A percentile compares a stretch with the other conserved stretches of the same genome.
phyloP scores from a whole-genome alignment of 2,888 invertebrate species.

The Harmothoe impar region DNA sequence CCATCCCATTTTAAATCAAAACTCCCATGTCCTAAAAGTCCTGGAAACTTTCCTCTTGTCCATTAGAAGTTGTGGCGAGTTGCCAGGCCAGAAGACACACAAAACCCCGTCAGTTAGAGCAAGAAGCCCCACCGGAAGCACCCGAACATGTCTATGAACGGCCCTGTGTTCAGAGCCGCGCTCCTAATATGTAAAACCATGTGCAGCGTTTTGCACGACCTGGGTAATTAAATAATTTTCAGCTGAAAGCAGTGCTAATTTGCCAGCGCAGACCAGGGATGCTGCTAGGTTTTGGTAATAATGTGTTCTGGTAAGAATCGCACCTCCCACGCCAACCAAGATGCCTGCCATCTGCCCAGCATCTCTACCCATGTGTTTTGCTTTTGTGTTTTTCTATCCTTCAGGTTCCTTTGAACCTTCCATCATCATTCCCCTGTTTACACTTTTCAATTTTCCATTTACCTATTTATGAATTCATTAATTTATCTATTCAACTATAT shows the following conservation, averaged over 20 bases:
- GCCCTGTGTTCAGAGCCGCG: background rate
- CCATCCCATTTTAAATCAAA: background rate
- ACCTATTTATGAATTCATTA: too few relatives aligned
- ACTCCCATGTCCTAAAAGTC: background rate
- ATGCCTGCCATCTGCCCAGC: background rate
- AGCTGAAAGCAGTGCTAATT: conserved; percentile 53
- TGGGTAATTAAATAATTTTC: conserved; percentile 32
- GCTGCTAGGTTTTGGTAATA: background rate
- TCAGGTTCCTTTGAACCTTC: too few relatives aligned
- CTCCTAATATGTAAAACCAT: conserved; percentile 52
- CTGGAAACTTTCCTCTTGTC: background rate
- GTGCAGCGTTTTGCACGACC: background rate
- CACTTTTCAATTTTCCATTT: too few relatives aligned
- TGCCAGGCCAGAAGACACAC: background rate
- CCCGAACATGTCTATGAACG: background rate
- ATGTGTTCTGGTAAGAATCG: background rate
- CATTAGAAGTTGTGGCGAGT: conserved; percentile 41
- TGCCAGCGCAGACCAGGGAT: background rate
- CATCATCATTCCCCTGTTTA: background rate
- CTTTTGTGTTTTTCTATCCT: too few relatives aligned
- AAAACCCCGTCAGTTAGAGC: background rate
- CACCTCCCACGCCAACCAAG: background rate
- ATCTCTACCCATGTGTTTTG: background rate
- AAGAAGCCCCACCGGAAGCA: background rate
- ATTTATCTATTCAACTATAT: too few relatives aligned